Evolutionary conservation across 2,888 invertebrate genomes (phyloP), one percentile per base, ranked within the genome.

Genomic region (Sarcophaga rosellei): DNA sequence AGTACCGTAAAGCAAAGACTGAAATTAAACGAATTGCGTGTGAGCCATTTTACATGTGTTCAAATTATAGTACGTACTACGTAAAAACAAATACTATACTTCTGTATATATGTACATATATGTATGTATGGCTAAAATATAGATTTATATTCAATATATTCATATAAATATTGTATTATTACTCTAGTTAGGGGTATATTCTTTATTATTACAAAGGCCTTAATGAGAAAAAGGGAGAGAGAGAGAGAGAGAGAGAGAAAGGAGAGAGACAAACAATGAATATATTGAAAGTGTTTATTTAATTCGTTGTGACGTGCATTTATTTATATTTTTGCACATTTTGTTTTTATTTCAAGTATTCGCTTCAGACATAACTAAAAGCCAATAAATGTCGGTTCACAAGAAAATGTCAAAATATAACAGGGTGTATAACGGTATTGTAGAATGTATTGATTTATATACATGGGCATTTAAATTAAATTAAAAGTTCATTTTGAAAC

Each of bases 1-100:
- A 59, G 65, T 84, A 82, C 78, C 84, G 86, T 86, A 80, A 76
- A 69, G 69, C 72, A 81, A 85, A 81, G 87, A 89, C 89, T 88
- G 82, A 81, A 81, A 59, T 61, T 80, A 45, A 73, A 82, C 65
- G 79, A 82, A 79, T 66, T 79, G 66, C 75, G 74, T 81, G 81
- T 86, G 65, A 79, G 78, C 66, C 21, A 69, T 59, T 69, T 76
- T 75, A 25, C 63, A 77, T 82, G 53, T 68, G 73, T 20, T 74
- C 53, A 53, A 53, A 23, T 15, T 53, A 53, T 65, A 21, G 70
- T 79, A 79, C 47, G 63, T 65, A 3, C 11, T 20, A 69, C 23
- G 53, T 23, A 69, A 23, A 53, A 23, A 53, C 47, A 69, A 21
- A 53, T 21, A 47, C 15, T 15, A 70, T 35, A 25, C 20, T 68